Evolutionary conservation across 2,797 vertebrate species (phyloP).

Genomic region (Malurus leucopterus): DNA sequence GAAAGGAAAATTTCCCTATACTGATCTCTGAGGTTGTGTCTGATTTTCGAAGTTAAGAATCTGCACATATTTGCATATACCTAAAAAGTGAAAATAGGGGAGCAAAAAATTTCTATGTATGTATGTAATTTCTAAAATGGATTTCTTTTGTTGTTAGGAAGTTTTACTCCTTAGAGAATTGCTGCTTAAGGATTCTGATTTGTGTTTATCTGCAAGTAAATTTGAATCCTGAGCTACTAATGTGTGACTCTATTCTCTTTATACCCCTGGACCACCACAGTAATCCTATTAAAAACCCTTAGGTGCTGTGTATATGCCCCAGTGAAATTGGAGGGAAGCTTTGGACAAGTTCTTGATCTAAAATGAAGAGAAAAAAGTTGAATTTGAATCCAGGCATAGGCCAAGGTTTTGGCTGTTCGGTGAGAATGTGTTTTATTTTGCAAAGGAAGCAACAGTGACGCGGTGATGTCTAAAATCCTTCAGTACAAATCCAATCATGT

Average conservation of each 20-base stretch:
- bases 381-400: not conserved
- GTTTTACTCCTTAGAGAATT: not conserved
- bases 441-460: not conserved
- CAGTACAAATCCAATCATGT: slow-evolving; percentile 1
- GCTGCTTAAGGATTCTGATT: not conserved
- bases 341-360: not conserved
- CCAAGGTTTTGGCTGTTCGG: not conserved
- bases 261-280: not conserved
- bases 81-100: not conserved
- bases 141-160: not conserved
- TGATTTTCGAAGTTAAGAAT: not conserved
- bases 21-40: not conserved
- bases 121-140: not conserved
- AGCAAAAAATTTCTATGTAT: not conserved
- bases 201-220: not conserved
- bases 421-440: not conserved
- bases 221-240: not conserved
- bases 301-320: not conserved
- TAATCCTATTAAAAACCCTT: not conserved
- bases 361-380: not conserved
- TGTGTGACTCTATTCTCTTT: not conserved
- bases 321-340: not conserved
- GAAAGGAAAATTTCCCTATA: not conserved
- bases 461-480: not conserved
- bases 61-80: not conserved